Evolutionary conservation across 2,888 invertebrate genomes (phyloP), one percentile per base, ranked within the genome.

Genomic region (Drosophila birchii): DNA sequence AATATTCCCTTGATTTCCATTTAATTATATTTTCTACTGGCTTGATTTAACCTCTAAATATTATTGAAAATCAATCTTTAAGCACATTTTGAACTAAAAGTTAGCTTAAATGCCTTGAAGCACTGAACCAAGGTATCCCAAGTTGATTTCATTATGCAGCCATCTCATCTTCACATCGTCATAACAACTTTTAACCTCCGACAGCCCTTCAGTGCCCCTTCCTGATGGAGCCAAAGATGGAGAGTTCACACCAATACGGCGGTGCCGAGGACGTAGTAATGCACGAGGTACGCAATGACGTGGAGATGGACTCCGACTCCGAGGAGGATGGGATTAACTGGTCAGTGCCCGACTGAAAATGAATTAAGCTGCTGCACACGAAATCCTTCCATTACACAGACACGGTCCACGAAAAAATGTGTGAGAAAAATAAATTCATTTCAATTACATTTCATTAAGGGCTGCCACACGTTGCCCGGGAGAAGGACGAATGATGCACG

Each of bases 361-460:
- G 49, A 68, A 66, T 68, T 49, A 68, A 66, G 29, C 49, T 68
- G 55, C 66, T 66, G 64, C 61, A 64, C 55, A 64, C 55, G 66
- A 64, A 66, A 68, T 66, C 49, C 56, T 66, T 43, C 54, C 67
- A 66, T 69, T 69, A 38, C 56, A 51, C 56, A 57, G 41, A 29
- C 23, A 23, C 44, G 39, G 55, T 26, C 26, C 39, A 34, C 63
- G 49, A 49, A 62, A 71, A 75, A 67, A n/a, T n/a, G 59, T 70
- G 79, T 38, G 47, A 76, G 57, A 63, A 72, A 63, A 75, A 78
- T 78, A 68, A 78, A 80, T 80, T 83, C 63, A 82, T 76, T 81
- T 80, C 84, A 83, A 86, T 84, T 86, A 86, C 75, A 78, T 75
- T 84, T 86, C 81, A 77, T 83, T 86, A 77, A 83, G 79, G 67